Evolutionary conservation across 2,888 invertebrate genomes (phyloP), one percentile per base, ranked within the genome.

Genomic region (Zhengitettix transpicula): DNA sequence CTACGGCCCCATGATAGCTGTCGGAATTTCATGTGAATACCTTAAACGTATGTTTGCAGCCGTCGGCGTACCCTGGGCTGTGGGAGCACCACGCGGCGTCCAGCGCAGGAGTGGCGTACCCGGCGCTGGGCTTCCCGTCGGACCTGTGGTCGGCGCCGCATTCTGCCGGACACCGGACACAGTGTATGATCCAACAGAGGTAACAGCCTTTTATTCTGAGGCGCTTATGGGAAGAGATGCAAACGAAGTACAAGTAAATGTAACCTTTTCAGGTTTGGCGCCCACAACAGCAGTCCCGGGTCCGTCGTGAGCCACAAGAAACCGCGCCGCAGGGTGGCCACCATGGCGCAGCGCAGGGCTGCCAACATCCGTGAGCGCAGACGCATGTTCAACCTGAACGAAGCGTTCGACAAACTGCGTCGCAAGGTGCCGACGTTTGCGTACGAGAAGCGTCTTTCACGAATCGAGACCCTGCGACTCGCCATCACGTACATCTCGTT

Each of bases 401-500:
- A 94, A 71, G 95, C 95, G 1, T 97, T 97, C 69, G 96, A 96
- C 71, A 89, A 89, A 70, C 75, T 97, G 52, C 78, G 96, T 40
- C 80, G 93, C 68, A 93, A 93, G 79, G 89, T 94, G 8, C 96
- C 96, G 17, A 96, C 96, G 0, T 97, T 97, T 69, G 95, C 96
- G 0, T 96, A 96, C 72, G 96, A 97, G 73, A 96, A 96, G 72
- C 83, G 95, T 0, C 79, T 97, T 1, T 96, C 95, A 0, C 83
- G 96, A 65, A 96, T 97, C 69, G 96, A 97, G 75, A 97, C 96
- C 0, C 78, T 97, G 0, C 83, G 95, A 0, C 76, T 97, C 68
- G 96, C 96, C 58, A 95, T 96, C 68, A 95, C 93, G 0, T 97
- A 97, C 76, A 97, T 97, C 69, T 87, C 90, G 64, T 97, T 96